phyloP scores from a whole-genome alignment of 1,140 invertebrate species.

The Anastrepha ludens region DNA sequence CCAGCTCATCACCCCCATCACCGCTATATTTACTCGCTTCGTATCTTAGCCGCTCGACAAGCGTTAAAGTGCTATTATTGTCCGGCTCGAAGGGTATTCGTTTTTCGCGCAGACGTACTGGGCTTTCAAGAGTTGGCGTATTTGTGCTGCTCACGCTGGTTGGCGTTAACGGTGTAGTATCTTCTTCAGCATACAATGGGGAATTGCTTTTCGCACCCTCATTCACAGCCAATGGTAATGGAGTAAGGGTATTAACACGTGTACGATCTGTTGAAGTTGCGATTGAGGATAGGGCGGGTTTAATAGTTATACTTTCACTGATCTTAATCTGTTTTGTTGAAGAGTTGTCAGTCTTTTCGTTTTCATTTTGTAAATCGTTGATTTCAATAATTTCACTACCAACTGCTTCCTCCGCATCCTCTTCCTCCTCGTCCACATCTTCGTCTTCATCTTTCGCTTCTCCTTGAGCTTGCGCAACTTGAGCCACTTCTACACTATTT shows the following conservation, averaged over 20 bases:
- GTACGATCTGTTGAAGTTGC: constrained; percentile 47
- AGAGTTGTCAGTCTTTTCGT: constrained; percentile 61
- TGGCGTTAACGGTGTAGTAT: constrained; percentile 36
- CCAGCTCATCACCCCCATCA: not conserved
- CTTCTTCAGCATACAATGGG: not conserved
- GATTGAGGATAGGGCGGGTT: not conserved
- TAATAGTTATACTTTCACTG: not conserved
- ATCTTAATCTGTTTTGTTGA: not conserved
- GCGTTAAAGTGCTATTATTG: constrained; percentile 58
- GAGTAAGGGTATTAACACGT: constrained; percentile 37
- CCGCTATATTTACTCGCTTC: constrained; percentile 61
- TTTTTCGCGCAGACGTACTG: constrained; percentile 71
- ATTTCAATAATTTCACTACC: constrained; percentile 24
- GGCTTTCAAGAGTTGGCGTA: constrained; percentile 65
- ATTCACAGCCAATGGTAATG: constrained; percentile 37
- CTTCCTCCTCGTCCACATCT: constrained; percentile 39
- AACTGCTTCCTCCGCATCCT: constrained; percentile 50
- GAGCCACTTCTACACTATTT: not conserved
- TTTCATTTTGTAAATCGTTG: constrained; percentile 45
- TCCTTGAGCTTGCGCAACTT: not conserved
- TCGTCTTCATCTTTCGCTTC: not conserved
- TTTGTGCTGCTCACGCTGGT: constrained; percentile 57
- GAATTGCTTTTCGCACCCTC: not conserved
- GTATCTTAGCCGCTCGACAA: constrained; percentile 59
- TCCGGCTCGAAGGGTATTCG: constrained; percentile 62